A percentile compares a stretch with the other conserved stretches of the same genome.
Conservation (phyloP, 2,888 invertebrate genomes). For the Plagodis dolabraria region DNA sequence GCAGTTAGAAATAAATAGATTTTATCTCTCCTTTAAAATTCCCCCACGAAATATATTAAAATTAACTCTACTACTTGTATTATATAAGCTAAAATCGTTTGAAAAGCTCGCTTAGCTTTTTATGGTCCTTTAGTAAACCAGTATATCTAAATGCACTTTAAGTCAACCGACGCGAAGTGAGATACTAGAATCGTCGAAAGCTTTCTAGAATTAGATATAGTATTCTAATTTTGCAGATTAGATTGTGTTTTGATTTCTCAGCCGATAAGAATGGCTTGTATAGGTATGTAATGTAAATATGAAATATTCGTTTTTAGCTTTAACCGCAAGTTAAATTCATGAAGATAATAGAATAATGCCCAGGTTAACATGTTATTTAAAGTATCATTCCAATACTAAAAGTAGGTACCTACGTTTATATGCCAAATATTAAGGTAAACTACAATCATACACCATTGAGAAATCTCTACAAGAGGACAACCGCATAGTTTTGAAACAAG, state of each 20-base stretch:
- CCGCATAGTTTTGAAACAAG: no score
- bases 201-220: conserved; percentile 21
- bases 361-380: no score
- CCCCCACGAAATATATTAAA: conserved; percentile 1
- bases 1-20: conserved; percentile 4
- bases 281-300: no score
- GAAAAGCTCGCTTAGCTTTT: conserved; percentile 9
- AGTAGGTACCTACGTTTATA: no score
- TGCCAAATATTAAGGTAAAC: no score
- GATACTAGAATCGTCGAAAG: conserved; percentile 10
- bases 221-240: neutral
- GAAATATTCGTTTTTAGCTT: no score
- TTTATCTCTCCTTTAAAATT: neutral
- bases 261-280: no score
- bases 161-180: conserved; percentile 10
- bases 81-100: conserved; percentile 10
- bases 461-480: no score
- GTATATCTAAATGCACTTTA: conserved; percentile 14
- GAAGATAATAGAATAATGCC: no score
- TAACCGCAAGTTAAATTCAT: no score
- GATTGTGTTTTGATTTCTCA: neutral
- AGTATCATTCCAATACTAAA: no score
- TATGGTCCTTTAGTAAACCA: conserved; percentile 17
- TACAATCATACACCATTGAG: no score
- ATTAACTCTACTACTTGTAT: conserved; percentile 1